phyloP scores from a whole-genome alignment of 2,888 invertebrate genomes.

The Campoplex capitator region DNA sequence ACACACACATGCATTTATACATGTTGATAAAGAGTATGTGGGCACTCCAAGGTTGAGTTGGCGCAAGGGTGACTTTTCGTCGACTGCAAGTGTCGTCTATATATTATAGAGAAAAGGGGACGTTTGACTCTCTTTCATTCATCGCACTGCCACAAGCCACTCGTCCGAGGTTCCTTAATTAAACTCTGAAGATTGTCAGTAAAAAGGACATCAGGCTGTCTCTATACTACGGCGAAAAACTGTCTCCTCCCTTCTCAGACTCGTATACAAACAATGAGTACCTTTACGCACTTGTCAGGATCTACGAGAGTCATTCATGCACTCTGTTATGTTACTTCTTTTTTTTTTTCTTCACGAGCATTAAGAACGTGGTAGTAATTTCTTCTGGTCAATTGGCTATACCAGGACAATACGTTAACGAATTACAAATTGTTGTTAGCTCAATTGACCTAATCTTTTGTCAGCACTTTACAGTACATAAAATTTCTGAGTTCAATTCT shows the following conservation, averaged over 20 bases:
- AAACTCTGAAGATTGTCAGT: conserved; percentile 84
- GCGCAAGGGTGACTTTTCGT: conserved; percentile 59
- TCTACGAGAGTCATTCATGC: conserved; percentile 33
- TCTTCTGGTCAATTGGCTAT: too few species aligned
- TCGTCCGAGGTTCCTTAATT: conserved; percentile 83
- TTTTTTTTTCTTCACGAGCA: neutral
- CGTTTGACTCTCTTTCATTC: conserved; percentile 82
- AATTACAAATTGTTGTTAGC: too few species aligned
- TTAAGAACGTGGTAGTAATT: neutral
- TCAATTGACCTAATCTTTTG: too few species aligned
- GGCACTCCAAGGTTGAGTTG: conserved; percentile 36
- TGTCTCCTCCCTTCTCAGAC: conserved; percentile 41
- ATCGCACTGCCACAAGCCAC: conserved; percentile 82
- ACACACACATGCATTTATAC: conserved; percentile 24
- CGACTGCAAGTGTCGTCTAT: conserved; percentile 35
- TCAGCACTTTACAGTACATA: too few species aligned
- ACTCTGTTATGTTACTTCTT: neutral
- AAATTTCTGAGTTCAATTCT: too few species aligned
- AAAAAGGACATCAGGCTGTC: conserved; percentile 82
- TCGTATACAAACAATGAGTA: conserved; percentile 21
- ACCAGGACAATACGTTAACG: too few species aligned
- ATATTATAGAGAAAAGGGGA: conserved; percentile 70
- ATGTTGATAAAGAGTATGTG: conserved; percentile 50
- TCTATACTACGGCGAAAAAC: conserved; percentile 32
- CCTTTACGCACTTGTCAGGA: conserved; percentile 37